Conservation (phyloP, 2,888 invertebrate species). For the Penaeus monodon region DNA sequence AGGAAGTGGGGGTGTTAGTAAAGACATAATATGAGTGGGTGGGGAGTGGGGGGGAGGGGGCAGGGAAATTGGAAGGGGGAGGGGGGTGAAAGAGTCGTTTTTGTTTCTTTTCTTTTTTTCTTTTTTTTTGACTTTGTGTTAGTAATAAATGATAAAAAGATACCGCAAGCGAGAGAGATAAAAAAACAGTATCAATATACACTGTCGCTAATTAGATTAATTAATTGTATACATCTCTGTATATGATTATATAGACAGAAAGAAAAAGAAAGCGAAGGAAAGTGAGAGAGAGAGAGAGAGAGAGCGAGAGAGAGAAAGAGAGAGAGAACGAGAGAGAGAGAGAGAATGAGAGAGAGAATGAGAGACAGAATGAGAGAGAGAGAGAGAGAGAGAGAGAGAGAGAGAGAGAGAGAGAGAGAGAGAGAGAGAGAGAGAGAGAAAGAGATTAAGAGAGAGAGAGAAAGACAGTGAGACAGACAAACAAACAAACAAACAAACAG, state of each 20-base stretch:
- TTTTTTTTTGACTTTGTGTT: no score
- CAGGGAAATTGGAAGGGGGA: no score
- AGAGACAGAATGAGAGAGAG: constrained; percentile 4
- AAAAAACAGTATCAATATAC: not conserved
- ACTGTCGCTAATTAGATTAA: no score
- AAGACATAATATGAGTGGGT: no score
- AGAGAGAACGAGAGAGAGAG: constrained; percentile 8
- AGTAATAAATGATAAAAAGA: not conserved
- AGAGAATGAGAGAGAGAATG: constrained; percentile 1
- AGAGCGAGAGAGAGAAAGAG: constrained; percentile 8
- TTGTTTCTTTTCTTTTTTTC: no score
- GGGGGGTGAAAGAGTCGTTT: no score
- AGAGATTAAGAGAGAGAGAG: not conserved
- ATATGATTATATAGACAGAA: not conserved
- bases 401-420: no score
- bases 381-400: not conserved
- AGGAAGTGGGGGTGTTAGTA: no score
- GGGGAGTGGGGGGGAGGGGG: no score
- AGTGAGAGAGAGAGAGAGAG: constrained; percentile 7
- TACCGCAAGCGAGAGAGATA: not conserved
- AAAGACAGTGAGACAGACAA: not conserved
- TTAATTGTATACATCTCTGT: no score
- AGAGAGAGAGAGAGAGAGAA: no score
- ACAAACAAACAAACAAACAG: no score
- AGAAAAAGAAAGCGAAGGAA: not conserved